These are phyloP conservation scores for Erythrolamprus reginae DNA, from an alignment of 2,113 vertebrate genomes.

Conservation along the genomic window DNA sequence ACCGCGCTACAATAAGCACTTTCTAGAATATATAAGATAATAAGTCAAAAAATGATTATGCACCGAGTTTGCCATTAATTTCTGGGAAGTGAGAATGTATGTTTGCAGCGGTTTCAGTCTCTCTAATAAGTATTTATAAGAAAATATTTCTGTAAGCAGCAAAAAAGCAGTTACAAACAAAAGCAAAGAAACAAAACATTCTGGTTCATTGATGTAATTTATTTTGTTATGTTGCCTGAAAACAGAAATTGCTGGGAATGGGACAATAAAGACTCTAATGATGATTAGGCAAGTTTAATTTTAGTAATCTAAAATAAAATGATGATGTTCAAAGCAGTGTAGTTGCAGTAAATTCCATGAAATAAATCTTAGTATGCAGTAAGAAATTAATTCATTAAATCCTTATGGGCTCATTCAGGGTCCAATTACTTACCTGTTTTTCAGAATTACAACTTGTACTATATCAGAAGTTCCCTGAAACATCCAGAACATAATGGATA, in stretches of 20 bases:
- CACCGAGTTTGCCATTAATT: neutral
- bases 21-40: neutral
- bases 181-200: neutral
- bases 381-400: neutral
- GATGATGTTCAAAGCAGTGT: neutral
- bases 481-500: neutral
- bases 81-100: neutral
- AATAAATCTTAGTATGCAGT: neutral
- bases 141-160: neutral
- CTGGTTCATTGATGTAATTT: neutral
- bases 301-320: neutral
- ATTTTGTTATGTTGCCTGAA: neutral
- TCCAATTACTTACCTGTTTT: neutral
- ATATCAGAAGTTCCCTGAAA: neutral
- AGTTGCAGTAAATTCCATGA: neutral
- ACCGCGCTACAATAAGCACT: neutral
- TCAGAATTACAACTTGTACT: neutral
- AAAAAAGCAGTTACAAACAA: neutral
- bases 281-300: conserved; percentile 1
- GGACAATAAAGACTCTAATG: neutral
- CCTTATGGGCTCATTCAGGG: neutral
- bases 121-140: neutral
- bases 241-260: neutral
- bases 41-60: neutral
- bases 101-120: neutral